A percentile compares a stretch with the other conserved stretches of the same genome.
Evolutionary conservation across 92 coral and sea anemone species (phyloP).

Genomic region (Phenganax subtilis): DNA sequence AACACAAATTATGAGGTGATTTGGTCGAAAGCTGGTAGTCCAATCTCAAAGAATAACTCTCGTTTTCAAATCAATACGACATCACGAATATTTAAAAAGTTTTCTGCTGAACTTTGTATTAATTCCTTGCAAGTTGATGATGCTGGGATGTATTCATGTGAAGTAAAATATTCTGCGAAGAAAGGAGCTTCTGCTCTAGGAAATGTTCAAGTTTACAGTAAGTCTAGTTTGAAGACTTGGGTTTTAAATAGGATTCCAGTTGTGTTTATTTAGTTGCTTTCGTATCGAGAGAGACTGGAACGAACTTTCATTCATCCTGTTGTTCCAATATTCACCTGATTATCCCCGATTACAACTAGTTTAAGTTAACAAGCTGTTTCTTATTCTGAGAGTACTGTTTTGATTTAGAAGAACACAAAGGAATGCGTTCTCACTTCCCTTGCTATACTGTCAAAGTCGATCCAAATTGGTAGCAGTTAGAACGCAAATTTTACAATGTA

Average conservation of each 20-base stretch:
- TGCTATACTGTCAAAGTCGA: too few relatives aligned
- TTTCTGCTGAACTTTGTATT: conserved; percentile 24
- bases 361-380: too few relatives aligned
- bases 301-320: too few relatives aligned
- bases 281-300: too few relatives aligned
- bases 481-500: background rate
- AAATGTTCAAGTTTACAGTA: conserved; percentile 16
- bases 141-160: conserved; percentile 17
- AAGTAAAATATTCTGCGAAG: background rate
- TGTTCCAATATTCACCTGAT: too few relatives aligned
- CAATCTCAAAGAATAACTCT: background rate
- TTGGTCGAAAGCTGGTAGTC: conserved; percentile 62
- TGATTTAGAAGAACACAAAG: too few relatives aligned
- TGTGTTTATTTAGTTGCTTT: too few relatives aligned
- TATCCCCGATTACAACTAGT: too few relatives aligned
- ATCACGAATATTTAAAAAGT: conserved; percentile 14
- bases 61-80: background rate
- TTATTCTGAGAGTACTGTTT: too few relatives aligned
- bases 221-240: background rate
- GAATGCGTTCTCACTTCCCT: too few relatives aligned
- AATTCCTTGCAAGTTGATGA: background rate
- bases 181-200: background rate
- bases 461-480: too few relatives aligned
- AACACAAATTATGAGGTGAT: conserved; percentile 18
- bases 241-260: background rate